Evolutionary conservation across 2,888 invertebrate genomes (phyloP).

Genomic region (Flexamia atlantica): DNA sequence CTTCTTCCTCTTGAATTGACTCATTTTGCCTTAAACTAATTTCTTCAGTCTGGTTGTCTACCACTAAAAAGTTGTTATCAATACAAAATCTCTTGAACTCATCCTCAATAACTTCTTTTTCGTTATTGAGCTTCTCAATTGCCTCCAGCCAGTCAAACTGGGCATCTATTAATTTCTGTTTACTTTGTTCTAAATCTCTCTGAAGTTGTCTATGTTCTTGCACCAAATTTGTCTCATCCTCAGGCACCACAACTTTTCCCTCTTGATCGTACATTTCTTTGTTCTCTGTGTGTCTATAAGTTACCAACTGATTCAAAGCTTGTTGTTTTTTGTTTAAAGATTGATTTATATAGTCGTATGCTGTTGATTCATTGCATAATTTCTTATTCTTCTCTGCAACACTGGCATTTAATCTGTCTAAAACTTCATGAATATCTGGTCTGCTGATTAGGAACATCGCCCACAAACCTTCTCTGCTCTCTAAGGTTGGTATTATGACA

Average conservation of each 20-base stretch:
- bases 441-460: conserved; percentile 16
- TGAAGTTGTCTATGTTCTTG: conserved; percentile 18
- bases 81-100: conserved; percentile 9
- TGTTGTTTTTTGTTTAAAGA: background rate
- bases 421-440: background rate
- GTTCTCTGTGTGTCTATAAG: background rate
- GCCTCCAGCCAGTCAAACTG: conserved; percentile 43
- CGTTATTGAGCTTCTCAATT: background rate
- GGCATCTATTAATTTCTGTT: conserved; percentile 19
- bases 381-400: conserved; percentile 31
- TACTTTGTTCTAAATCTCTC: background rate
- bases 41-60: background rate
- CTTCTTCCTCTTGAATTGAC: background rate
- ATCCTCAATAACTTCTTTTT: conserved; percentile 20
- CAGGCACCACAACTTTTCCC: background rate
- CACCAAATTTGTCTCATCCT: conserved; percentile 11
- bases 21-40: background rate
- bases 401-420: background rate
- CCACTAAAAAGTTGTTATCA: conserved; percentile 6
- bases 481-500: background rate
- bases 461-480: conserved; percentile 36
- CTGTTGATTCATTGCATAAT: background rate
- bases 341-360: conserved; percentile 1
- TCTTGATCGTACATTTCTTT: background rate
- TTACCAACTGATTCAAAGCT: background rate